Conservation (phyloP, 2,888 invertebrate species). For the Perizoma flavofasciatum region DNA sequence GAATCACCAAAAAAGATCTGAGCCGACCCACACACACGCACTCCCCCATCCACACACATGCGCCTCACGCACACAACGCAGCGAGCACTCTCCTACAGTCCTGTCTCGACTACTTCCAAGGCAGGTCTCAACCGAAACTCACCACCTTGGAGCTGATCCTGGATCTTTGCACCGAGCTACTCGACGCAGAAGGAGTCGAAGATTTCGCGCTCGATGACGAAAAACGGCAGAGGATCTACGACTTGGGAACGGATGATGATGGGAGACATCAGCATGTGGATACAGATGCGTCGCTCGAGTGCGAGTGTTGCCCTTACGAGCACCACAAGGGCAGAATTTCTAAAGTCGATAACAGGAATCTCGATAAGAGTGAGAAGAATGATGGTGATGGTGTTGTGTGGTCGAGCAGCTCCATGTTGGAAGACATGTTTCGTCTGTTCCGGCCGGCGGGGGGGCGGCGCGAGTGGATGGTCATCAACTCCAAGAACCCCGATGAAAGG, state of each 20-base stretch:
- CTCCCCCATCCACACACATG: no score
- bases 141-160: neutral
- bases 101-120: slow-evolving; percentile 11
- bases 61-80: neutral
- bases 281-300: neutral
- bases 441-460: slow-evolving; percentile 3
- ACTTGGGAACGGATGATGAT: neutral
- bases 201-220: neutral
- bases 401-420: neutral
- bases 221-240: neutral
- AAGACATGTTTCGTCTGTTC: slow-evolving; percentile 1
- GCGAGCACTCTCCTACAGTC: neutral
- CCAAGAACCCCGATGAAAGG: slow-evolving; percentile 8
- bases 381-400: no score
- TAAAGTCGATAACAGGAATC: neutral
- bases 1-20: slow-evolving; percentile 16
- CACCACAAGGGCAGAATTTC: neutral
- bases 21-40: neutral
- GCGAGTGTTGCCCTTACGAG: neutral
- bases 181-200: neutral
- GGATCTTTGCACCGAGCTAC: slow-evolving; percentile 11
- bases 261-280: neutral
- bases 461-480: slow-evolving; percentile 12
- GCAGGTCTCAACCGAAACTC: neutral
- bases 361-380: neutral